Evolutionary conservation across 53 echinoderm and acorn worm species (phyloP).

Genomic region (Holothuria scabra): DNA sequence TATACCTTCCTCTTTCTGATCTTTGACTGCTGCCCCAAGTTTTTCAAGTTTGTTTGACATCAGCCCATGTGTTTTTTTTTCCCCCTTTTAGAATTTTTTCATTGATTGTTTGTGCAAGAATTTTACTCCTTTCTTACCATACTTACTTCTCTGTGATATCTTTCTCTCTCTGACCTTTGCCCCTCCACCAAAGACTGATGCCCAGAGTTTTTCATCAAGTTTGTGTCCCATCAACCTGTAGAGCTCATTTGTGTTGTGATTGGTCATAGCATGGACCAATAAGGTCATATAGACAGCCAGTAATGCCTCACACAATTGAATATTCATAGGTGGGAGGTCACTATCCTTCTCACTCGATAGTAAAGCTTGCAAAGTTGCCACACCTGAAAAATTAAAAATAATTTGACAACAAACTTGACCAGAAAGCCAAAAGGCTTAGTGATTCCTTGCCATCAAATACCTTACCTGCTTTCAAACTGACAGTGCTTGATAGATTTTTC

Average conservation of each 20-base stretch:
- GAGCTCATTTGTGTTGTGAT: slow-evolving; percentile 78
- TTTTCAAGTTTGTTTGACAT: too few relatives aligned
- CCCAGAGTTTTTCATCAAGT: slow-evolving; percentile 88
- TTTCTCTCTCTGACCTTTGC: slow-evolving; percentile 73
- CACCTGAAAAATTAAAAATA: slow-evolving; percentile 57
- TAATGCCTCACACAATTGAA: slow-evolving; percentile 91
- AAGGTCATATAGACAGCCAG: slow-evolving; percentile 90
- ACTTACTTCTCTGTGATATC: slow-evolving; percentile 1
- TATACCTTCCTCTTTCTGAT: too few relatives aligned
- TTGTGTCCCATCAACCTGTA: slow-evolving; percentile 85
- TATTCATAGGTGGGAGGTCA: slow-evolving; percentile 84
- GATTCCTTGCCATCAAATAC: too few relatives aligned
- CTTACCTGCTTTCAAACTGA: too few relatives aligned
- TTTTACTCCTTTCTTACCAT: too few relatives aligned
- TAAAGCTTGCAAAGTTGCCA: slow-evolving; percentile 83
- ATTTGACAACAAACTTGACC: too few relatives aligned
- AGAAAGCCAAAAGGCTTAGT: too few relatives aligned
- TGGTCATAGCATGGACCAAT: slow-evolving; percentile 80
- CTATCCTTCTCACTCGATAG: slow-evolving; percentile 86
- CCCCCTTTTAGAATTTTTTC: neutral
- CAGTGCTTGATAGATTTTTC: too few relatives aligned
- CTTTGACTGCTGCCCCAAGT: too few relatives aligned
- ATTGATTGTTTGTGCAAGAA: too few relatives aligned
- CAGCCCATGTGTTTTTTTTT: slow-evolving; percentile 14
- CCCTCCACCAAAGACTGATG: slow-evolving; percentile 96